Evolutionary conservation across 2,113 vertebrate species (phyloP).

Genomic region (Caloenas nicobarica): DNA sequence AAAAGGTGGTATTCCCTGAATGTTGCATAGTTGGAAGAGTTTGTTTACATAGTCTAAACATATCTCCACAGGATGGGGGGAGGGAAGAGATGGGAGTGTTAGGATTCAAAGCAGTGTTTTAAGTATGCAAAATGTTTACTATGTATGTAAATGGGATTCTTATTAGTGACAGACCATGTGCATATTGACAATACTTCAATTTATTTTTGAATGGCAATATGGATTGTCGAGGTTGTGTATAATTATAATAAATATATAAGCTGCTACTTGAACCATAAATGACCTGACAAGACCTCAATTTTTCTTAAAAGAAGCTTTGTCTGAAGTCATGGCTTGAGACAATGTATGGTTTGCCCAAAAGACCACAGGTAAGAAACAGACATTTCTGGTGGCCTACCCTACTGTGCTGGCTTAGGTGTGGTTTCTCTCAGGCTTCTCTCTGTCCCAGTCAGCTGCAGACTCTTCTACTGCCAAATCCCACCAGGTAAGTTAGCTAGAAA

Average conservation of each 20-base stretch:
- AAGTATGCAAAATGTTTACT: conserved; percentile 59
- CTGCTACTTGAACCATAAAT: conserved; percentile 45
- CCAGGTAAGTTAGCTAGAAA: rapidly evolving
- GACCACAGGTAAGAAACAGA: neutral
- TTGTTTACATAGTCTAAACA: conserved; percentile 11
- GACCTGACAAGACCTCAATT: conserved; percentile 41
- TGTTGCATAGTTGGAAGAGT: conserved; percentile 22
- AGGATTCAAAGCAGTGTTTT: conserved; percentile 27
- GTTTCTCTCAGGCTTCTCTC: neutral
- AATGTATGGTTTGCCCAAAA: neutral
- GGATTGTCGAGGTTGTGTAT: conserved; percentile 65
- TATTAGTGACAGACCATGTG: conserved; percentile 50
- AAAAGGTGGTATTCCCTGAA: neutral
- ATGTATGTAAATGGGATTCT: conserved; percentile 62
- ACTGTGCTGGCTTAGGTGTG: neutral
- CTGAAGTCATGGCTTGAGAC: neutral
- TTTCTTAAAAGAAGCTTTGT: neutral
- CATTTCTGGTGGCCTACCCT: neutral
- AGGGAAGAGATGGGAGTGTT: neutral
- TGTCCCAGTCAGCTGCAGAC: neutral
- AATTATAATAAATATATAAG: conserved; percentile 73
- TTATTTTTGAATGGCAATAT: conserved; percentile 69
- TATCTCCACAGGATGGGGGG: neutral
- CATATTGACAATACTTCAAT: conserved; percentile 56
- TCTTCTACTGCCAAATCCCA: neutral